Base-by-base conservation (phyloP, 53 echinoderm and acorn worm species). In the Stichopus horrens region DNA sequence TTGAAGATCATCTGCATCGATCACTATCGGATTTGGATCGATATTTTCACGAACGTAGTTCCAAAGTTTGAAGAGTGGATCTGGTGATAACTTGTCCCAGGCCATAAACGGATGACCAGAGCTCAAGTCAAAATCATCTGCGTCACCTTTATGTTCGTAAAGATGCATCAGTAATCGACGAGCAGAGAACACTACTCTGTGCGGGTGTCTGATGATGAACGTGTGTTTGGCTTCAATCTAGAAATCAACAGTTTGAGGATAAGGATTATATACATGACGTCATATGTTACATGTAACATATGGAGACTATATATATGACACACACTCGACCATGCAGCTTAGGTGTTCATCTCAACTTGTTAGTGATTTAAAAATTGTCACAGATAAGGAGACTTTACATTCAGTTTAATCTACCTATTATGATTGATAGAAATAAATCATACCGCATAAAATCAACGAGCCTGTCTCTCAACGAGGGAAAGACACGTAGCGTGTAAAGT, bases 1-100 rank as follows among this genome's bases (percentile, higher is more conserved):
- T 56, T 73, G 73, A 19, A 86, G 74, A 20, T 86, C 86, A 86
- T 86, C 86, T 53, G 86, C 86, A 86, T 86, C 86, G 52, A 86
- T 86, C 22, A 86, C 74, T 52, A 74, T 55, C 21, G 86, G 86
- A 53, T 86, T 74, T 71, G 74, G 73, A 56, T 86, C 86, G 51
- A 71, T 74, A 52, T 73, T 86, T 54, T 86, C 74, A 8, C 86
- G 73, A n/a, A 86, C 74, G 55, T 86, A 56, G 23, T 86, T 71
- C 54, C 54, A 86, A 7, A 86, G 74, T 16, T 73, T 74, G 73
- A 22, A 86, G 52, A 86, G n/a, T 14, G 86, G 73, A 19, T 86
- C 86, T 55, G 54, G 73, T n/a, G 86, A 86, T 5, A 74, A 14
- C 74, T 74, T 54, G 74, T 86, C 86, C 86, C 86, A 86, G 20